These are phyloP conservation scores for Peromyscus californicus DNA, from an alignment of 2,113 vertebrate genomes.

Conservation along the genomic window DNA sequence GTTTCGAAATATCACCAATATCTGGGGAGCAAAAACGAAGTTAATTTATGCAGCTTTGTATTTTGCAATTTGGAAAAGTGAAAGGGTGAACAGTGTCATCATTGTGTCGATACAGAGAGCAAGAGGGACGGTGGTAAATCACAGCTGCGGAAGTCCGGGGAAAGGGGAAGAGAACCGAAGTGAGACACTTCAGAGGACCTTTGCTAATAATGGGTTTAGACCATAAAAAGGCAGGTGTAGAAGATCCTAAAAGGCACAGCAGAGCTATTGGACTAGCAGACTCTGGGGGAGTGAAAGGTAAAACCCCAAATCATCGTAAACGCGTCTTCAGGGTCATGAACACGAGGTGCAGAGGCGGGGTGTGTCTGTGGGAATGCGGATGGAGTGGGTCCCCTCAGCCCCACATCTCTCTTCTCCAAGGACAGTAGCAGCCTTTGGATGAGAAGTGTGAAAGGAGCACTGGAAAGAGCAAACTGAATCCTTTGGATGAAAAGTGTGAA, in stretches of 20 bases:
- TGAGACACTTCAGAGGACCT: neutral
- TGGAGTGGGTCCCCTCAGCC: neutral
- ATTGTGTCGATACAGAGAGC: neutral
- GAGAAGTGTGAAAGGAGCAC: neutral
- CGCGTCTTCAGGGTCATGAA: neutral
- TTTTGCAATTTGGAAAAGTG: conserved; percentile 79
- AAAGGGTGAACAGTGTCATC: neutral
- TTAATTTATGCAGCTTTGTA: conserved; percentile 66
- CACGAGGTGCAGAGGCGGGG: neutral
- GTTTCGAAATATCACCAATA: conserved; percentile 90
- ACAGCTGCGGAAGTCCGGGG: neutral
- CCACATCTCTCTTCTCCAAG: neutral
- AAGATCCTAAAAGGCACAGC: neutral
- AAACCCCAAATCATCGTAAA: neutral
- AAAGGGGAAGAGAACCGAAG: neutral
- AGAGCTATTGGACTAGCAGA: neutral
- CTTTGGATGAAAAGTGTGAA: neutral
- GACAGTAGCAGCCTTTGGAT: neutral
- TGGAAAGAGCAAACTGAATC: neutral
- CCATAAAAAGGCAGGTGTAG: neutral
- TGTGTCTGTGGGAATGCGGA: neutral
- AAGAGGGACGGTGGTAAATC: neutral
- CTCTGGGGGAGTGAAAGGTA: neutral
- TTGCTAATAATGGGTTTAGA: neutral
- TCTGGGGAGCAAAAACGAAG: conserved; percentile 83